A percentile compares a stretch with the other conserved stretches of the same genome.
phyloP scores from a whole-genome alignment of 2,797 vertebrate genomes.

The Macrochelys suwanniensis region DNA sequence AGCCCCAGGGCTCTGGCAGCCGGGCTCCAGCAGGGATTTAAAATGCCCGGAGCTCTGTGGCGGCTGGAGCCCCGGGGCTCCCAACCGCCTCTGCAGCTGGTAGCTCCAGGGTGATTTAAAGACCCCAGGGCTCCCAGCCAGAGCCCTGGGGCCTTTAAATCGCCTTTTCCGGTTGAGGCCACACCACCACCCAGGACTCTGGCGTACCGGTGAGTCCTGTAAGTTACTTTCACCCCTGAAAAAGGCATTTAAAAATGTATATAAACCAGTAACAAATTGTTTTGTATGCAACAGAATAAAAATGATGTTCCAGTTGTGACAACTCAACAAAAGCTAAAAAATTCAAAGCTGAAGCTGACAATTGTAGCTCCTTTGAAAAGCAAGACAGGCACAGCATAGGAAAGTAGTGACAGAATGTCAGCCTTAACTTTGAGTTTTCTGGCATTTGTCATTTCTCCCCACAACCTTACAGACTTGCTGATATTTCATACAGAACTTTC shows the following conservation, averaged over 20 bases:
- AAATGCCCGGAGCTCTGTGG: too few species aligned
- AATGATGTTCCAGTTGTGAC: not conserved
- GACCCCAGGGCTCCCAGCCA: too few species aligned
- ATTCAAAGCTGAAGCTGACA: not conserved
- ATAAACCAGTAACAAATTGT: not conserved
- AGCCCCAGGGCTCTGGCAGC: too few species aligned
- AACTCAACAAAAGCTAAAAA: conserved; percentile 20
- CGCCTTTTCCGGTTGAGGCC: too few species aligned
- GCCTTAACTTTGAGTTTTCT: not conserved
- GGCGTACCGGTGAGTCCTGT: too few species aligned
- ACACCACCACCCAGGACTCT: too few species aligned
- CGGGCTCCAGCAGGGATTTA: too few species aligned
- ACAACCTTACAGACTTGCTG: conserved; percentile 20
- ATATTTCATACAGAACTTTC: not conserved
- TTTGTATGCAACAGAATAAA: not conserved
- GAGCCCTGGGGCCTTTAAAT: too few species aligned
- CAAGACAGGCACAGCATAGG: not conserved
- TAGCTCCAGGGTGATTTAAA: too few species aligned
- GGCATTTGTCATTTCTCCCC: not conserved
- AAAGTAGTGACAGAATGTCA: conserved; percentile 17
- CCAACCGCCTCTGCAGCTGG: too few species aligned
- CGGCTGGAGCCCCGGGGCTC: too few species aligned
- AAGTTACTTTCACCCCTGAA: too few species aligned
- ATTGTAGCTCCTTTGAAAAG: not conserved
- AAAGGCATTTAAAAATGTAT: not conserved